Evolutionary conservation across 2,888 invertebrate species (phyloP).

Genomic region (Drosophila incognita): DNA sequence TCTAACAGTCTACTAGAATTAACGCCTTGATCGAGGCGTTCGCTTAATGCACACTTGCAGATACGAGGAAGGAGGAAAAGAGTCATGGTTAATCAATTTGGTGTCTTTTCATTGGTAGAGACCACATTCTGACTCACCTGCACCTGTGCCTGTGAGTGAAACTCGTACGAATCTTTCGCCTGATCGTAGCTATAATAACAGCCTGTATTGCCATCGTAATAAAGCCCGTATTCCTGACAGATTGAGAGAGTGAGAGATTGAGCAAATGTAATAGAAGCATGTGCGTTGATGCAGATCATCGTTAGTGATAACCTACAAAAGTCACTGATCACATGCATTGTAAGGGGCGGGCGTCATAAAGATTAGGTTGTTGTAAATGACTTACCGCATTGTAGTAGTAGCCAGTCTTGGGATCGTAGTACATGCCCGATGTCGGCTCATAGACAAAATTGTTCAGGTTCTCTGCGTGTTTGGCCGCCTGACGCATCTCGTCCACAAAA

Average conservation of each 20-base stretch:
- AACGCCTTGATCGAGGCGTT: constrained; percentile 74
- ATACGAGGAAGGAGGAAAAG: constrained; percentile 57
- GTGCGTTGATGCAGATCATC: constrained; percentile 45
- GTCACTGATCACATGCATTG: constrained; percentile 29
- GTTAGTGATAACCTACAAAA: constrained; percentile 57
- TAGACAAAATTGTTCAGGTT: constrained; percentile 93
- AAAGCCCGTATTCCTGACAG: constrained; percentile 91
- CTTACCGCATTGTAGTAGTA: constrained; percentile 96
- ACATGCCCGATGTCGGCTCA: constrained; percentile 94
- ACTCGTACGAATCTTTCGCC: constrained; percentile 90
- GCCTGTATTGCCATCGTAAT: constrained; percentile 94
- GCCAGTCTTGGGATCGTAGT: constrained; percentile 94
- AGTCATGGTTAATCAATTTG: constrained; percentile 48
- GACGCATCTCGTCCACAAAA: constrained; percentile 90
- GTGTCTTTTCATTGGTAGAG: not conserved
- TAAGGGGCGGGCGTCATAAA: constrained; percentile 58
- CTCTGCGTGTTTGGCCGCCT: constrained; percentile 90
- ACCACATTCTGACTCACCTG: constrained; percentile 65
- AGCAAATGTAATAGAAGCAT: constrained; percentile 8
- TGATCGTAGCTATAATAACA: constrained; percentile 94
- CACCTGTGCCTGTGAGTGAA: constrained; percentile 91
- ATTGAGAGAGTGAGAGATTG: constrained; percentile 57
- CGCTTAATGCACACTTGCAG: constrained; percentile 57
- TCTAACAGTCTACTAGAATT: constrained; percentile 83
- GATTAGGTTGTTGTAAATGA: constrained; percentile 58